phyloP scores from a whole-genome alignment of 2,113 vertebrate species.

The Paradisaea rubra region DNA sequence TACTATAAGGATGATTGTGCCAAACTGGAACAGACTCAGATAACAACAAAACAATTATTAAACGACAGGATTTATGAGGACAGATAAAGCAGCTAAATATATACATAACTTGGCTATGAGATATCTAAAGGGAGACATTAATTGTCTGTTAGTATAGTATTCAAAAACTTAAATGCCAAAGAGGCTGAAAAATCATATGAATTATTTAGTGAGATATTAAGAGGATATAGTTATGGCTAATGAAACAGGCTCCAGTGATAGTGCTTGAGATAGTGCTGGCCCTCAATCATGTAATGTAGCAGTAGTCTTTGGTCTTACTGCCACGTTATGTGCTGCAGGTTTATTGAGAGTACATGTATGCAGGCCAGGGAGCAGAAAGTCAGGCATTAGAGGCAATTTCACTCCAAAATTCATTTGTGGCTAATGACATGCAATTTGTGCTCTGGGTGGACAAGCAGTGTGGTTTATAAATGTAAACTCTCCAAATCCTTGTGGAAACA shows the following conservation, averaged over 20 bases:
- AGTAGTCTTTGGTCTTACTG: neutral
- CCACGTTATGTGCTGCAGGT: neutral
- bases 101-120: neutral
- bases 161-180: neutral
- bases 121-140: conserved; percentile 3
- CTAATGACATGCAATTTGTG: neutral
- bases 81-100: conserved; percentile 39
- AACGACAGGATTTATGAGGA: conserved; percentile 4
- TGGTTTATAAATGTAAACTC: neutral
- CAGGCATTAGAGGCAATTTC: neutral
- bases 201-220: conserved; percentile 29
- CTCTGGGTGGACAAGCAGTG: neutral
- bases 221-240: neutral
- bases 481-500: neutral
- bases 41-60: neutral
- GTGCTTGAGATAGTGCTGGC: neutral
- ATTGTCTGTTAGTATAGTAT: neutral
- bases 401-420: neutral
- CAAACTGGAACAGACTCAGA: neutral
- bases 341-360: neutral
- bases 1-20: neutral
- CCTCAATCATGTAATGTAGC: neutral
- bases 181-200: neutral
- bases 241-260: neutral
- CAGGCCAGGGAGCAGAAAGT: neutral